A percentile compares a stretch with the other conserved stretches of the same genome.
phyloP scores from a whole-genome alignment of 2,888 invertebrate species.

The Campoplex nolae region DNA sequence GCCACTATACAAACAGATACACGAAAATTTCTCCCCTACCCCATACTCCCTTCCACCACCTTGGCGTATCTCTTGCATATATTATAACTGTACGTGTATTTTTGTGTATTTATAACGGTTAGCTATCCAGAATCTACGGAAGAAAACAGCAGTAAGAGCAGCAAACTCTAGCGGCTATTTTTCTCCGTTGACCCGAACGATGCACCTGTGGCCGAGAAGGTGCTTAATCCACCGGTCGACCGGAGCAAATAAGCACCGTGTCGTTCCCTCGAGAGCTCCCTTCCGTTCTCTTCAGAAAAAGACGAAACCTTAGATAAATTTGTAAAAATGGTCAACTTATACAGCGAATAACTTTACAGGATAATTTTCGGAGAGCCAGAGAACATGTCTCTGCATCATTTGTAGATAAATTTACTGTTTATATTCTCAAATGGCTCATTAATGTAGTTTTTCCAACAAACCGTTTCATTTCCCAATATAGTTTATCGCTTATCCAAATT shows the following conservation, averaged over 20 bases:
- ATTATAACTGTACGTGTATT: not conserved
- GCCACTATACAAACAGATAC: slow-evolving; percentile 16
- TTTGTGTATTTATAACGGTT: slow-evolving; percentile 24
- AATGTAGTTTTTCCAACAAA: not conserved
- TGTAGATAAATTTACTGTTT: not conserved
- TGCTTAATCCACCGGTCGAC: slow-evolving; percentile 52
- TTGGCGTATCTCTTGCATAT: slow-evolving; percentile 27
- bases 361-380: not conserved
- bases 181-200: slow-evolving; percentile 59
- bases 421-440: not conserved
- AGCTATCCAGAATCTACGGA: slow-evolving; percentile 23
- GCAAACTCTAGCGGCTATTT: slow-evolving; percentile 53
- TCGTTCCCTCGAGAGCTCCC: slow-evolving; percentile 28
- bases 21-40: not conserved
- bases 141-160: slow-evolving; percentile 4
- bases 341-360: not conserved
- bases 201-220: slow-evolving; percentile 60
- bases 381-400: not conserved
- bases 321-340: not conserved
- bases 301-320: not conserved
- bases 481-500: not conserved
- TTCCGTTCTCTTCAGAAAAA: slow-evolving; percentile 8
- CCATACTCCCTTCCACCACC: slow-evolving; percentile 1
- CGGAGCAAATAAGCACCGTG: slow-evolving; percentile 43
- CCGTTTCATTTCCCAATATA: not conserved